A percentile compares a stretch with the other conserved stretches of the same genome.
Conservation (phyloP, 2,888 invertebrate species). For the Caenorhabditis sp. region DNA sequence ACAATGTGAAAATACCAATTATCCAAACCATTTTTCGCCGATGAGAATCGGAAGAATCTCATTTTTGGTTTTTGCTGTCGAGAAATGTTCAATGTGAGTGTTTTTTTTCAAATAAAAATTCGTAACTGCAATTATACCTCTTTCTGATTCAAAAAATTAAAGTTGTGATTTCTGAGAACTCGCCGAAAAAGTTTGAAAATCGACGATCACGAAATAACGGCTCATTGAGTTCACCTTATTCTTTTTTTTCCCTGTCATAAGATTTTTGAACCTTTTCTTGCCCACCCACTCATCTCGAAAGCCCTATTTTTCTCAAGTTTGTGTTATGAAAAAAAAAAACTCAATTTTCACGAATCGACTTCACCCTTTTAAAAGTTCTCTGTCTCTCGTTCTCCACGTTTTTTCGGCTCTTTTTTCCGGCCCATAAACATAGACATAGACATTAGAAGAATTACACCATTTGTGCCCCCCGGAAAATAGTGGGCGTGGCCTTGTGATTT, state of each 20-base stretch:
- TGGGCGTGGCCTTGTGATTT: background rate
- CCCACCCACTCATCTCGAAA: background rate
- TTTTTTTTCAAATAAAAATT: too few species aligned
- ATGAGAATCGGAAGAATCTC: background rate
- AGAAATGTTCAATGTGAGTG: too few species aligned
- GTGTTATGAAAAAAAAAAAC: background rate
- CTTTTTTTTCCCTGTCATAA: background rate
- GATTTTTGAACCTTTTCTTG: background rate
- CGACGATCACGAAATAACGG: too few species aligned
- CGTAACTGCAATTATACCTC: too few species aligned
- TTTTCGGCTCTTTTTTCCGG: background rate
- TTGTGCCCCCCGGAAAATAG: background rate
- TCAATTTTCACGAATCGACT: background rate
- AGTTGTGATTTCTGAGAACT: too few species aligned
- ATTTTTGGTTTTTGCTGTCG: background rate
- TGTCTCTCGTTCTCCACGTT: background rate
- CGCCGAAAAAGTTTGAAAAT: too few species aligned
- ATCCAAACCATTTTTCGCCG: background rate
- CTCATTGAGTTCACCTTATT: too few species aligned
- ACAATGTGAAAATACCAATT: background rate
- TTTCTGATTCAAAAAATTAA: too few species aligned
- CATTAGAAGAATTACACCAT: slow-evolving; percentile 1
- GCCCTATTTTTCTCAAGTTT: background rate
- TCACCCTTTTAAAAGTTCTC: background rate
- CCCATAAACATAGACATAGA: too few species aligned